phyloP scores from a whole-genome alignment of 2,888 invertebrate genomes.

The Fragum whitleyi region DNA sequence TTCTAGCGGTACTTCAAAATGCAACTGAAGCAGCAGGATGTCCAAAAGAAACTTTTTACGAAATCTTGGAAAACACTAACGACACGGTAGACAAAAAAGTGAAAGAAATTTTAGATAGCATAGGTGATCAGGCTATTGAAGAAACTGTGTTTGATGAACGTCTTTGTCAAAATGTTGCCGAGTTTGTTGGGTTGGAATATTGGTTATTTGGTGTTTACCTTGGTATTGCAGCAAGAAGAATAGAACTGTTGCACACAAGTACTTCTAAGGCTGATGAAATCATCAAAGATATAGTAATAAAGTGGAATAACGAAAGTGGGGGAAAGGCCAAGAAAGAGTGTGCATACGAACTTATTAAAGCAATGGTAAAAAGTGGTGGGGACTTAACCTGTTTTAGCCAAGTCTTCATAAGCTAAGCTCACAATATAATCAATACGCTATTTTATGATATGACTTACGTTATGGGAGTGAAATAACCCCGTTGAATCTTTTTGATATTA shows the following conservation, averaged over 20 bases:
- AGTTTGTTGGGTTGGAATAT: background rate
- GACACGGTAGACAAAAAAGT: background rate
- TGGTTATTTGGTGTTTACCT: constrained; percentile 6
- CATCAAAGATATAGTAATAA: background rate
- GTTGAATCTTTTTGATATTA: too few species aligned
- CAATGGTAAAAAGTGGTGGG: background rate
- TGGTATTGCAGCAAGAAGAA: background rate
- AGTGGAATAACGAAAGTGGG: background rate
- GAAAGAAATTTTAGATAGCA: background rate
- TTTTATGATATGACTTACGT: too few species aligned
- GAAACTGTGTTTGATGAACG: background rate
- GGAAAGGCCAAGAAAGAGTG: background rate
- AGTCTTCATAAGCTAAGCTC: too few species aligned
- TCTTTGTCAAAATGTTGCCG: background rate
- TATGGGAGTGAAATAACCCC: too few species aligned
- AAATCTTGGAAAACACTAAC: background rate
- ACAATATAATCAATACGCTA: too few species aligned
- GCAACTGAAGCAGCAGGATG: background rate
- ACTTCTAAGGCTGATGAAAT: background rate
- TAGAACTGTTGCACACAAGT: background rate
- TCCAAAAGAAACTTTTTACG: background rate
- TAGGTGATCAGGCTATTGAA: background rate
- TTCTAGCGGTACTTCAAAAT: background rate
- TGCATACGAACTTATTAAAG: background rate
- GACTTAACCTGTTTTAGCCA: background rate